A percentile compares a stretch with the other conserved stretches of the same genome.
Evolutionary conservation across 2,888 invertebrate species (phyloP).

Genomic region (Dione vanillae): DNA sequence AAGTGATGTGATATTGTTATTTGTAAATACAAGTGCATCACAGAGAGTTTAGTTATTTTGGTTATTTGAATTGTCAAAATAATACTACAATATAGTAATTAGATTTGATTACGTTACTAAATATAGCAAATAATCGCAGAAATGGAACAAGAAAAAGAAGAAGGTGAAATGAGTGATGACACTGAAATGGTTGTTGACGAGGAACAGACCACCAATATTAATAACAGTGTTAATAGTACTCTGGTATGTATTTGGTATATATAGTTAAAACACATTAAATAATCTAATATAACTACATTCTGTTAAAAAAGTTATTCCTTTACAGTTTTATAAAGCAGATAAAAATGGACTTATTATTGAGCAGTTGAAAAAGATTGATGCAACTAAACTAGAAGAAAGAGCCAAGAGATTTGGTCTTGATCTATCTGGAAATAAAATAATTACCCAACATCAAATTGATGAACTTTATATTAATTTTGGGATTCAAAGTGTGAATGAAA

Average conservation of each 20-base stretch:
- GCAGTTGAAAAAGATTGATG: conserved; percentile 73
- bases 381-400: conserved; percentile 73
- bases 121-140: background rate
- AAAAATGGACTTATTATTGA: conserved; percentile 66
- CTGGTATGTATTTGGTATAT: conserved; percentile 56
- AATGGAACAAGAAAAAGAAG: conserved; percentile 71
- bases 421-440: conserved; percentile 70
- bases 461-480: conserved; percentile 75
- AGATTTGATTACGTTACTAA: background rate
- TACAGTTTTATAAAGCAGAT: conserved; percentile 67
- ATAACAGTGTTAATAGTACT: conserved; percentile 51
- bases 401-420: conserved; percentile 77
- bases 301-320: conserved; percentile 36
- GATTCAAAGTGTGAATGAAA: conserved; percentile 83
- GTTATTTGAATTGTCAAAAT: background rate
- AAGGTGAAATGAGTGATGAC: conserved; percentile 82
- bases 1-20: background rate
- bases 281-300: background rate
- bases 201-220: conserved; percentile 47
- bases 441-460: conserved; percentile 78
- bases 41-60: background rate
- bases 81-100: background rate
- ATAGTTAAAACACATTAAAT: background rate
- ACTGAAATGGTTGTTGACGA: conserved; percentile 70
- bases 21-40: background rate